Evolutionary conservation across 2,797 vertebrate genomes (phyloP).

Genomic region (Urosaurus nigricauda): DNA sequence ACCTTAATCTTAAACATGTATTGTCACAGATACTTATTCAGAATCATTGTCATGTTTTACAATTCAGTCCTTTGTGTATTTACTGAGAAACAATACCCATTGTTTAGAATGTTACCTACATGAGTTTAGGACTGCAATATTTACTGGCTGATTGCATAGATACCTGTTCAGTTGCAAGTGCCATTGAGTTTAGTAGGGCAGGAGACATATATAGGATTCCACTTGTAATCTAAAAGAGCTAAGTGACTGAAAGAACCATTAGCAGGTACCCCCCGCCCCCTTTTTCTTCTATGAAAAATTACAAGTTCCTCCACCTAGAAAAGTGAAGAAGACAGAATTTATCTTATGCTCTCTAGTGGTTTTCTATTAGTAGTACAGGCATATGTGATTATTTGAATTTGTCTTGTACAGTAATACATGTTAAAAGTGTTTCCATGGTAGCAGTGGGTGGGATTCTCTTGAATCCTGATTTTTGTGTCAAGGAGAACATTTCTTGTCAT

Average conservation of each 20-base stretch:
- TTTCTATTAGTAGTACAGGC: slow-evolving; percentile 66
- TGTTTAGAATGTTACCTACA: not conserved
- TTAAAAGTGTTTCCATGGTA: slow-evolving; percentile 69
- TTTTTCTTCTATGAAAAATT: slow-evolving; percentile 26
- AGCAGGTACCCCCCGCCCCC: not conserved
- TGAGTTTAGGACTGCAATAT: not conserved
- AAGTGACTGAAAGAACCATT: not conserved
- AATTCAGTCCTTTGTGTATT: not conserved
- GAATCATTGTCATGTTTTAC: not conserved
- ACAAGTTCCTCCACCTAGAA: not conserved
- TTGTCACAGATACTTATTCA: not conserved
- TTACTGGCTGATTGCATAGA: not conserved
- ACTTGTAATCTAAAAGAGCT: not conserved
- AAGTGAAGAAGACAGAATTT: slow-evolving; percentile 56
- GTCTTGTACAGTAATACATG: slow-evolving; percentile 36
- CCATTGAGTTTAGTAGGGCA: not conserved
- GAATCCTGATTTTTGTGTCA: slow-evolving; percentile 27
- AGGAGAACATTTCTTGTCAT: slow-evolving; percentile 54
- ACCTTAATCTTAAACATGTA: not conserved
- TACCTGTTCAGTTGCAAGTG: not conserved
- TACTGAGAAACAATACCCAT: not conserved
- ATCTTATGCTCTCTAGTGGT: slow-evolving; percentile 65
- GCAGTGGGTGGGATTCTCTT: slow-evolving; percentile 64
- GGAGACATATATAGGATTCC: not conserved
- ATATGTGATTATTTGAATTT: slow-evolving; percentile 61